Conservation (phyloP, 1,140 invertebrate species). For the Drosophila navojoa region DNA sequence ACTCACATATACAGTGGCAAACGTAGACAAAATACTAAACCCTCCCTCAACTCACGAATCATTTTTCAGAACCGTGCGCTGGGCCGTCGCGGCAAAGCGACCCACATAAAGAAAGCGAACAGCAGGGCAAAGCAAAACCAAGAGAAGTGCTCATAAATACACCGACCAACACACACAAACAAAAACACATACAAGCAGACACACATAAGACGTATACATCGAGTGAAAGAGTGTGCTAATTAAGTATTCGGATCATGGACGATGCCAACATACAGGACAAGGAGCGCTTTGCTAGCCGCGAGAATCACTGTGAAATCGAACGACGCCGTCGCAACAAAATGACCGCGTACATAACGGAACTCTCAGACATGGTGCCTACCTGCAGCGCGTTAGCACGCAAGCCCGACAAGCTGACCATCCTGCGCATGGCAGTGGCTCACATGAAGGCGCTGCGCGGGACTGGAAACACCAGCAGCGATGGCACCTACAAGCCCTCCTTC, state of each 20-base stretch:
- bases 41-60: conserved; percentile 52
- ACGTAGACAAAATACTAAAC: conserved; percentile 76
- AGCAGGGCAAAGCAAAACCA: conserved; percentile 41
- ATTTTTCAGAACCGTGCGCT: conserved; percentile 55
- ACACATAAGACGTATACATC: background rate
- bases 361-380: conserved; percentile 99
- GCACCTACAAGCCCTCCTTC: conserved; percentile 99
- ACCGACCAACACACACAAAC: conserved; percentile 19
- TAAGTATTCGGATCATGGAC: conserved; percentile 87
- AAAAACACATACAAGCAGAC: conserved; percentile 28
- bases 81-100: conserved; percentile 55
- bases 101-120: conserved; percentile 68
- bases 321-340: conserved; percentile 99
- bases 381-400: conserved; percentile 98
- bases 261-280: conserved; percentile 97
- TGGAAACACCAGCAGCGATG: conserved; percentile 96
- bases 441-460: conserved; percentile 96
- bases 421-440: conserved; percentile 99
- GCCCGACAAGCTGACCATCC: conserved; percentile 99
- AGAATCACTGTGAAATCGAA: conserved; percentile 99
- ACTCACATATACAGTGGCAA: conserved; percentile 35
- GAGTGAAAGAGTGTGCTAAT: conserved; percentile 55
- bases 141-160: conserved; percentile 34
- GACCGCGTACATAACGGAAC: conserved; percentile 99
- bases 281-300: conserved; percentile 97